Base-by-base conservation (phyloP, 2,888 invertebrate genomes). In the Noctua comes region DNA sequence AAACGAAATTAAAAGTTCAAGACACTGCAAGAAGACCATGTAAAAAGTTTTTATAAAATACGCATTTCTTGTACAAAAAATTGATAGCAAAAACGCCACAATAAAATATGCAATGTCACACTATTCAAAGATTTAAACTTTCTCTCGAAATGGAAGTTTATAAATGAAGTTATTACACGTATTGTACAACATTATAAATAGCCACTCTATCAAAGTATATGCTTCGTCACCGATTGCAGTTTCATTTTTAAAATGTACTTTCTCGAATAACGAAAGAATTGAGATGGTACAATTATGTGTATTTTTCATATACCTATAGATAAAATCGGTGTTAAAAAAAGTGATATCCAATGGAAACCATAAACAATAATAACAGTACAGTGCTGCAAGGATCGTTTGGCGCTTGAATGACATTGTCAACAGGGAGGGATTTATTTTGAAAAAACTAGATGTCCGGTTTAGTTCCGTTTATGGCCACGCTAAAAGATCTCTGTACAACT, bases 201-300 rank as follows among this genome's bases (percentile, higher is more conserved):
- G 78, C 80, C 78, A 81, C 36, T 79, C 74, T 36, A 69, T 77
- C 79, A 80, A 80, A 80, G 36, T 73, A 76, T 88, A 91, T 90
- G 93, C 93, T 74, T 73, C 82, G 92, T 93, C 93, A 93, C 89
- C 89, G 91, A 90, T 91, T 82, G 75, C 78, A 82, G 76, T 70
- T 77, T 86, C 73, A 76, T 76, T 76, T 76, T 76, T 69, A 10
- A 21, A 46, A 74, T 59, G 27, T 13, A 80, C 86, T 84, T 88
- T 86, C 85, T 83, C 76, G 68, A 79, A 78, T 76, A 80, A 73
- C 36, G 76, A 6, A 10, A 54, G 51, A 68, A 59, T 65, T 57
- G 66, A 68, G 31, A 54, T 68, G 21, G 6, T 10, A 48, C 24
- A 62, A 40, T 66, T 3, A 27, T 51, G n/a, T n/a, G 10, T 21